Evolutionary conservation across 1,140 invertebrate species (phyloP), one percentile per base, ranked within the genome.

Genomic region (Drosophila arawakana): DNA sequence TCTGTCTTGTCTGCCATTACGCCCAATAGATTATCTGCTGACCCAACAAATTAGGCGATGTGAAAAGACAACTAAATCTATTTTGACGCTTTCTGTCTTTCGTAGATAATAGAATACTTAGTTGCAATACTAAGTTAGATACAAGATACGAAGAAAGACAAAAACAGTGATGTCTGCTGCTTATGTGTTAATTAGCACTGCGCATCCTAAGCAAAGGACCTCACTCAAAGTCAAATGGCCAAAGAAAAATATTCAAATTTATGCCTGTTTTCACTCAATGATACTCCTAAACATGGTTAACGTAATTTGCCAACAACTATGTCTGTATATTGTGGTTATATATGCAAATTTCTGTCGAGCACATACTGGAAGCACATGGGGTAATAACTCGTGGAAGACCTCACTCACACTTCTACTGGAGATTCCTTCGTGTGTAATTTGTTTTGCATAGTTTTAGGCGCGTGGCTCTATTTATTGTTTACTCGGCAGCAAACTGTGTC

Each of bases 221-320:
- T 60, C 69, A 66, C 80, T 84, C 81, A 84, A 73, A 66, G 76
- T 65, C 43, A 83, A 83, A 75, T 78, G 76, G 61, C 80, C 25
- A 30, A 77, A 55, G 79, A 66, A 80, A 80, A 80, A 76, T 84
- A 84, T 83, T 84, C 81, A 84, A 83, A 83, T 83, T 80, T 83
- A 83, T 83, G 81, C 81, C 50, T 66, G 76, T 73, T 77, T 83
- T 83, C 67, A 76, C 67, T 84, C 67, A 47, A 52, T 25, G 25
- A 39, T 47, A 35, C 15, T 35, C 41, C 41, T 15, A 11, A 43
- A 55, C 47, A 69, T 34, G 54, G 43, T 55, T 69, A 73, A 61
- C 65, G 54, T 46, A 39, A 69, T 57, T 66, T 57, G 52, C 58
- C 52, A 41, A 47, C 59, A 37, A 66, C 10, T 49, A 73, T 80